Evolutionary conservation across 2,888 invertebrate species (phyloP).

Genomic region (Leucophenga maculata): DNA sequence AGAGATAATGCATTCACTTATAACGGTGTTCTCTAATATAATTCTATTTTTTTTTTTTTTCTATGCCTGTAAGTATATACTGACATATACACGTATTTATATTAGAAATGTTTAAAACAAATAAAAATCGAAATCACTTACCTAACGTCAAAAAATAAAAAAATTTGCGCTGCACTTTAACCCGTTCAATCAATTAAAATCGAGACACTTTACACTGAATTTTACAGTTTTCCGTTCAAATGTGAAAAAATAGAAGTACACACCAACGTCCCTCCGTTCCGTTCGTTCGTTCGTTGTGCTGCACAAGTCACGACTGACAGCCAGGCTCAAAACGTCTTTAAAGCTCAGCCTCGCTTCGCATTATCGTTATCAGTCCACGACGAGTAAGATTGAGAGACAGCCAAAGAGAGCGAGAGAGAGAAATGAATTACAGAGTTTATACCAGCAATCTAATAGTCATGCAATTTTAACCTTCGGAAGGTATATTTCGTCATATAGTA

Average conservation of each 20-base stretch:
- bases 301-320: constrained; percentile 57
- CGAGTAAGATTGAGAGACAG: not conserved
- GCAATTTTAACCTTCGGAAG: too few species aligned
- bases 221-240: not conserved
- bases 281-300: constrained; percentile 36
- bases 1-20: constrained; percentile 31
- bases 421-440: too few species aligned
- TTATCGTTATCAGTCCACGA: constrained; percentile 8
- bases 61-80: not conserved
- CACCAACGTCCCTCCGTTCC: constrained; percentile 3
- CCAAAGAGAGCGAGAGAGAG: not conserved
- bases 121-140: too few species aligned
- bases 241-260: constrained; percentile 6
- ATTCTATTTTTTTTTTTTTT: not conserved
- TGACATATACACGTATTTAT: not conserved
- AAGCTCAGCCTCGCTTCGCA: constrained; percentile 34
- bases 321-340: not conserved
- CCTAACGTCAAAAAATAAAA: too few species aligned
- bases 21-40: constrained; percentile 51
- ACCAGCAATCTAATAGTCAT: too few species aligned
- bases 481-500: too few species aligned
- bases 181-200: not conserved
- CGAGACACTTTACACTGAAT: not conserved
- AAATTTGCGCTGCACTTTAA: not conserved
- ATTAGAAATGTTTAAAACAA: too few species aligned